phyloP scores from a whole-genome alignment of 1,140 invertebrate genomes.

The Musca vetustissima region DNA sequence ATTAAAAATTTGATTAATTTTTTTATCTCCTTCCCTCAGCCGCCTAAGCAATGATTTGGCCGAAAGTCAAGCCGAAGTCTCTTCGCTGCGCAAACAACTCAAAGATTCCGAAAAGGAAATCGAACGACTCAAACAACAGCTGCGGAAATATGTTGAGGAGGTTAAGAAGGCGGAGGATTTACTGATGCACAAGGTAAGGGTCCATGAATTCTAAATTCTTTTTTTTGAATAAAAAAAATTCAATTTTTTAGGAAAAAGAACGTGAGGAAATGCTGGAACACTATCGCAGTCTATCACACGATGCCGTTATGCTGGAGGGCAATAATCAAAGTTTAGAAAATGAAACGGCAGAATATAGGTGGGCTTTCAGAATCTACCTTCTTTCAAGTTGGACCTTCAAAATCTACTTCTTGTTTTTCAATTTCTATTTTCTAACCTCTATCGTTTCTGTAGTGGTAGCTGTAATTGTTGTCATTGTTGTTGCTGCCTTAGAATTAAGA shows the following conservation, averaged over 20 bases:
- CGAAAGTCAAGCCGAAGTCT: constrained; percentile 55
- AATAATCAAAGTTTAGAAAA: constrained; percentile 68
- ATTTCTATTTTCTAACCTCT: constrained; percentile 2
- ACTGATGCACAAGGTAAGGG: constrained; percentile 59
- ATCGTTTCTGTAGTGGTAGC: background rate
- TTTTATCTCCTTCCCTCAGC: constrained; percentile 27
- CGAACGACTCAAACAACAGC: constrained; percentile 63
- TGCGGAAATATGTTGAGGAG: constrained; percentile 68
- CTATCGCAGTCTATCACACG: constrained; percentile 63
- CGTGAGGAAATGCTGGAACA: constrained; percentile 67
- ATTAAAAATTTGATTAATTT: constrained; percentile 7
- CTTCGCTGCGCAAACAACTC: constrained; percentile 22
- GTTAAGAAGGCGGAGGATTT: constrained; percentile 67
- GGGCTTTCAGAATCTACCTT: constrained; percentile 26
- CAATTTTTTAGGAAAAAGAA: constrained; percentile 63
- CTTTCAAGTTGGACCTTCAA: too few relatives aligned
- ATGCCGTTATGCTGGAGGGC: constrained; percentile 65
- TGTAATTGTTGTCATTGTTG: constrained; percentile 4
- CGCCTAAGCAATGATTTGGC: constrained; percentile 44
- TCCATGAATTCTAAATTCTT: too few relatives aligned
- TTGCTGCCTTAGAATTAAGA: constrained; percentile 21
- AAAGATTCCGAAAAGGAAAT: constrained; percentile 59
- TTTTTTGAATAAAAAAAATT: constrained; percentile 13
- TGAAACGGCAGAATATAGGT: constrained; percentile 62
- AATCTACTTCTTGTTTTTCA: too few relatives aligned